Evolutionary conservation across 2,113 vertebrate genomes (phyloP), one percentile per base, ranked within the genome.

Genomic region (Centropus unirufus): DNA sequence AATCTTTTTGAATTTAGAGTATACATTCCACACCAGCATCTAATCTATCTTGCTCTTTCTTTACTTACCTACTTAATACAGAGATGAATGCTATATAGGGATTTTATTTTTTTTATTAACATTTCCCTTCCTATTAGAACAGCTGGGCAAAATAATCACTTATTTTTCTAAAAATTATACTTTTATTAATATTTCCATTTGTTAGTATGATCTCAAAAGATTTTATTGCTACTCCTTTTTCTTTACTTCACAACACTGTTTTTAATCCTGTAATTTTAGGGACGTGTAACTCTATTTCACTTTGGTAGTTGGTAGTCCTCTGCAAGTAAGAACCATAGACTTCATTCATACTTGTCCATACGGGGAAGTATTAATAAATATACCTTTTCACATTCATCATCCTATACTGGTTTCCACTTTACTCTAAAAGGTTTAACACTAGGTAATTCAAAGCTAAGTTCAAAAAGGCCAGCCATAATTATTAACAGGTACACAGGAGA

Each of bases 401-500:
- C 55, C 47, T 83, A 26, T n/a, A 11, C 49, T 66, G 49, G 32
- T 80, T 94, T 90, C 68, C 72, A 93, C 32, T 83, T 90, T 57
- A 51, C 42, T 49, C 44, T 62, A 8, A 46, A 92, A 79, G 17
- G 30, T 93, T 93, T 84, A 79, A 62, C 75, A 77, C 36, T 63
- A 90, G 75, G 40, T 74, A 92, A 95, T 34, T 92, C 70, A 91
- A 94, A 95, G 82, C 46, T 83, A 62, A 91, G 84, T 84, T 82
- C 78, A 73, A 66, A 86, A 92, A 79, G 93, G 84, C 51, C 87
- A 92, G 39, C 39, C n/a, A 27, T 91, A 91, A 94, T 95, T 93
- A 90, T 74, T 91, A 92, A 62, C 82, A 91, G 93, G 84, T 90
- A 94, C 96, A 83, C 89, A 92, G 66, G 69, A 92, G 95, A 87